Conservation (phyloP, 2,797 vertebrate species). For the Sphaeramia orbicularis region DNA sequence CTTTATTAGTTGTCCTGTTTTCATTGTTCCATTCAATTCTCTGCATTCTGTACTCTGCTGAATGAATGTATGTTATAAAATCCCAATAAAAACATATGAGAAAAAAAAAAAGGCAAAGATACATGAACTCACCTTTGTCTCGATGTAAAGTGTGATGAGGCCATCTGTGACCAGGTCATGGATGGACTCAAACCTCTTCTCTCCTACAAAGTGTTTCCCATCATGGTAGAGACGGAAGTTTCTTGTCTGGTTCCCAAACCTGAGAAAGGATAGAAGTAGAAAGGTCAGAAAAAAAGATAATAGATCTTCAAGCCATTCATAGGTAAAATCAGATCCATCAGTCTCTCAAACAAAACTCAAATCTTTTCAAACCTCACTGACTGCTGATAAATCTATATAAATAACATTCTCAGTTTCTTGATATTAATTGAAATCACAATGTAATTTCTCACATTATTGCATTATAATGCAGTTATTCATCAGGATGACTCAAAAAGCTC, state of each 20-base stretch:
- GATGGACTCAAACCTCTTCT: constrained; percentile 98
- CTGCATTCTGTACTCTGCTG: too few relatives aligned
- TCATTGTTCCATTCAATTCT: too few relatives aligned
- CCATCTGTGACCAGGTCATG: constrained; percentile 99
- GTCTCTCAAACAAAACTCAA: too few relatives aligned
- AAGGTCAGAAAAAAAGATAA: background rate
- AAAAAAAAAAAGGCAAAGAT: background rate
- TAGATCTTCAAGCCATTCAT: background rate
- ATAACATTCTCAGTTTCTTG: too few relatives aligned
- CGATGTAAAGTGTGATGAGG: constrained; percentile 97
- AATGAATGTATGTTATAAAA: too few relatives aligned
- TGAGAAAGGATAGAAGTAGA: constrained; percentile 54
- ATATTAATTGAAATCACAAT: too few relatives aligned
- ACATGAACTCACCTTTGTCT: constrained; percentile 89
- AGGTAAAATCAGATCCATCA: background rate
- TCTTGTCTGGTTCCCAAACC: constrained; percentile 98
- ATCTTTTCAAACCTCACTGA: too few relatives aligned
- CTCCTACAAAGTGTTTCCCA: constrained; percentile 99
- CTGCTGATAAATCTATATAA: too few relatives aligned
- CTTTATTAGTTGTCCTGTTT: too few relatives aligned
- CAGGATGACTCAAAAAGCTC: constrained; percentile 2
- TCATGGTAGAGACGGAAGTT: constrained; percentile 99
- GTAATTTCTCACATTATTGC: background rate
- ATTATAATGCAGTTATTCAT: background rate
- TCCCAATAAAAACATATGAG: too few relatives aligned